These are phyloP conservation scores for Myrmecophaga tridactyla DNA, from an alignment of 2,113 vertebrate species.

Conservation along the genomic window DNA sequence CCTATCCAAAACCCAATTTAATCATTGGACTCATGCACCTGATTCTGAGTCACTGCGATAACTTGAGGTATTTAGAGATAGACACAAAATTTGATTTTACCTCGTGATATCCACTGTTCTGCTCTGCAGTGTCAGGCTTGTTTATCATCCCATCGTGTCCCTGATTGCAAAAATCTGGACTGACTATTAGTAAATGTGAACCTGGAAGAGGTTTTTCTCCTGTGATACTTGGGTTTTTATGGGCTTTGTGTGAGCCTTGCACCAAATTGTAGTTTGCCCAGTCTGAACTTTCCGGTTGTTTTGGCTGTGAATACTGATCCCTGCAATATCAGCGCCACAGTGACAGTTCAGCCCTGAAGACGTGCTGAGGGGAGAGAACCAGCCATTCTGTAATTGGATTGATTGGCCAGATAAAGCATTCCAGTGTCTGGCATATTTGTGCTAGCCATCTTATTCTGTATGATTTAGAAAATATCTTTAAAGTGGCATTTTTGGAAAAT, in stretches of 20 bases:
- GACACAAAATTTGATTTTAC: not conserved
- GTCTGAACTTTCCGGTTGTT: not conserved
- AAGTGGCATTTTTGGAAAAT: not conserved
- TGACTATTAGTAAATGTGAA: not conserved
- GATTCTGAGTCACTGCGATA: not conserved
- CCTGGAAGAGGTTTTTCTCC: not conserved
- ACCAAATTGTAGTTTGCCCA: fast-evolving
- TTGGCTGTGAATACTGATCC: not conserved
- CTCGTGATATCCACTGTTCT: too few species aligned
- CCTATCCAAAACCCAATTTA: fast-evolving
- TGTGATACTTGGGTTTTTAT: fast-evolving
- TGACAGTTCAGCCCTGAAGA: not conserved
- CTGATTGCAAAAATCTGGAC: not conserved
- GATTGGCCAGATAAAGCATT: not conserved
- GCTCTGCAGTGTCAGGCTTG: fast-evolving
- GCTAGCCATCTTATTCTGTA: not conserved
- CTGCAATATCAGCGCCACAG: fast-evolving
- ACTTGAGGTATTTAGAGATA: not conserved
- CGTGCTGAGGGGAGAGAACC: not conserved
- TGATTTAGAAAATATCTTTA: not conserved
- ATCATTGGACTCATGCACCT: not conserved
- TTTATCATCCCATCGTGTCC: not conserved
- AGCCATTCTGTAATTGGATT: too few species aligned
- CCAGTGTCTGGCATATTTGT: not conserved
- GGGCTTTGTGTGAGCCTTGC: not conserved